These are phyloP conservation scores for Labia minor DNA, from an alignment of 2,888 invertebrate species.

Conservation along the genomic window DNA sequence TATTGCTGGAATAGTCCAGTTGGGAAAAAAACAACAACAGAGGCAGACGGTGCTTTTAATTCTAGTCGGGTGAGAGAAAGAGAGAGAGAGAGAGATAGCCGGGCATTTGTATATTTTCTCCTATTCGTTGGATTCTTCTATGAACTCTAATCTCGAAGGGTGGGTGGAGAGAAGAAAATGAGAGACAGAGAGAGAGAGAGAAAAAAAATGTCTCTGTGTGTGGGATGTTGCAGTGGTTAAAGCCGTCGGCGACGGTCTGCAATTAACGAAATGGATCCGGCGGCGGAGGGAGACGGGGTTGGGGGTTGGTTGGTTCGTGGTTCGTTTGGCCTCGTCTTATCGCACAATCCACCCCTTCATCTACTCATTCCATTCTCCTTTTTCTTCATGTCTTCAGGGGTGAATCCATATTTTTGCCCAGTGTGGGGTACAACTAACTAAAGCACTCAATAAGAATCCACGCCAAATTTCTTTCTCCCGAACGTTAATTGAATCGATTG, in stretches of 20 bases:
- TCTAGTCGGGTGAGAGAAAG: not conserved
- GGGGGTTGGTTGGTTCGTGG: not conserved
- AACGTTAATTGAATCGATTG: not conserved
- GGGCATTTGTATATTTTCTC: not conserved
- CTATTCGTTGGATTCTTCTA: constrained; percentile 2
- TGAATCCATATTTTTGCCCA: constrained; percentile 7
- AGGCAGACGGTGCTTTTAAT: not conserved
- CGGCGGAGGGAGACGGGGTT: not conserved
- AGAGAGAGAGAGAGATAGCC: not conserved
- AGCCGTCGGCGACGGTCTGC: not conserved
- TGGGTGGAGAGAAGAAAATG: no score
- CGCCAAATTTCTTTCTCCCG: not conserved
- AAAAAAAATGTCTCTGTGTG: not conserved
- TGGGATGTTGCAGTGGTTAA: not conserved
- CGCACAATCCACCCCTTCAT: not conserved
- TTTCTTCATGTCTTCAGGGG: not conserved
- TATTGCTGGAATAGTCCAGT: not conserved
- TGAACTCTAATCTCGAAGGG: not conserved
- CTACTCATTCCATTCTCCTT: not conserved
- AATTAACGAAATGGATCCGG: constrained; percentile 8
- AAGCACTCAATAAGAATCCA: constrained; percentile 3
- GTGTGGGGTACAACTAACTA: not conserved
- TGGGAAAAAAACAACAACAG: not conserved
- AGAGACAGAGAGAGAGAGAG: no score
- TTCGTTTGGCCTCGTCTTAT: constrained; percentile 4